These are phyloP conservation scores for Trisateles emortualis DNA, from an alignment of 2,888 invertebrate species.

Conservation along the genomic window DNA sequence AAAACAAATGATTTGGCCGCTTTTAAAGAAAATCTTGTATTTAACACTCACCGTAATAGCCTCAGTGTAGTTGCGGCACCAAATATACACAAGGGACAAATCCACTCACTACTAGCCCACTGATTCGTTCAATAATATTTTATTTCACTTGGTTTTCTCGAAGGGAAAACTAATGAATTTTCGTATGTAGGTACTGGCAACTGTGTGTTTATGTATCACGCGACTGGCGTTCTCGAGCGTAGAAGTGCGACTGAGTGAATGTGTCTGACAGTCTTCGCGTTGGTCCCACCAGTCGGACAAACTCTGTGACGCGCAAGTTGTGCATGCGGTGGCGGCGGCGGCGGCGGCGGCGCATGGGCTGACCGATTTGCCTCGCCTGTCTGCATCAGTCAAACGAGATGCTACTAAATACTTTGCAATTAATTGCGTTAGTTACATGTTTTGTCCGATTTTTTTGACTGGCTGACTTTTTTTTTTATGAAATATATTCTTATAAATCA, in stretches of 20 bases:
- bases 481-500: no score
- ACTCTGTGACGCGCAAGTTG: constrained; percentile 32
- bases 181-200: constrained; percentile 53
- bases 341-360: constrained; percentile 61
- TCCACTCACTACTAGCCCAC: constrained; percentile 67
- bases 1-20: constrained; percentile 59
- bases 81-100: constrained; percentile 55
- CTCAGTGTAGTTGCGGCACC: constrained; percentile 44
- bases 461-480: no score
- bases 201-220: constrained; percentile 29
- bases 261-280: constrained; percentile 46
- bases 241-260: constrained; percentile 58
- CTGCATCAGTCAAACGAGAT: constrained; percentile 43
- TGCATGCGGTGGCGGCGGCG: constrained; percentile 44
- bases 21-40: constrained; percentile 50
- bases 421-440: constrained; percentile 42
- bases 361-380: constrained; percentile 69
- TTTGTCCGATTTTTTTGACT: not conserved
- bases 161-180: constrained; percentile 76
- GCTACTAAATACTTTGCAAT: constrained; percentile 46
- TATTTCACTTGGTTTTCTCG: constrained; percentile 82
- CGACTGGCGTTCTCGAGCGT: constrained; percentile 31
- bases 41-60: constrained; percentile 68
- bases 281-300: constrained; percentile 57
- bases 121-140: constrained; percentile 44